Base-by-base conservation (phyloP, 2,797 vertebrate genomes). In the Sparidentex hasta region DNA sequence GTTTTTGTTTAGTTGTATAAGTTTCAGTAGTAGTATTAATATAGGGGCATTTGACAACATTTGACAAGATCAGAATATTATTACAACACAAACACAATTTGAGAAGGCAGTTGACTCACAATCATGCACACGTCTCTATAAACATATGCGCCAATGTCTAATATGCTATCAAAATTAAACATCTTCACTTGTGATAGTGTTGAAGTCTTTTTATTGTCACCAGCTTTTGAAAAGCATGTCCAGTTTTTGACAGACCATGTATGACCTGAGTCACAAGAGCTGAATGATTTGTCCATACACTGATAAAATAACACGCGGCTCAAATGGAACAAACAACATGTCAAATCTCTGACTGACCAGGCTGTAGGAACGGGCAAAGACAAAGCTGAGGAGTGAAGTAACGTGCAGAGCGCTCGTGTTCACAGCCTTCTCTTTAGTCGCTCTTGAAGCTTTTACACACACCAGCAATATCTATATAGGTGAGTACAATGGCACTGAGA, bases 331-430 rank as follows among this genome's bases (percentile, higher is more conserved):
- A 4, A 38, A 38, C 0, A 12, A 20, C 11, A 50, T 20, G 38
- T 69, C 51, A 7, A 44, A 65, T 4, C 71, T 80, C 61, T 80
- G 78, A 46, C 23, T 20, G 16, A 74, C 69, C 21, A 69, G 11
- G 43, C 44, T 73, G 0, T 73, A 63, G 23, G 73, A 79, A 43
- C 70, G 56, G 29, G 63, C 50, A 47, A 68, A 62, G 9, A 64
- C 64, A n/a, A 80, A 64, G 51, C 50, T 80, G 0, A 74, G 20
- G 21, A 80, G 65, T 2, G 80, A 82, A 6, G 73, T 44, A 1
- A 83, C 17, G 25, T 89, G 87, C 13, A 85, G 85, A 20, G 46
- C 54, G 57, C 87, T 87, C 12, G 85, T 89, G 2, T 69, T 72
- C 1, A 85, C 25, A 18, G 81, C 72, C 69, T 87, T 89, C 54